Evolutionary conservation across 2,797 vertebrate genomes (phyloP).

Genomic region (Melanitta fusca): DNA sequence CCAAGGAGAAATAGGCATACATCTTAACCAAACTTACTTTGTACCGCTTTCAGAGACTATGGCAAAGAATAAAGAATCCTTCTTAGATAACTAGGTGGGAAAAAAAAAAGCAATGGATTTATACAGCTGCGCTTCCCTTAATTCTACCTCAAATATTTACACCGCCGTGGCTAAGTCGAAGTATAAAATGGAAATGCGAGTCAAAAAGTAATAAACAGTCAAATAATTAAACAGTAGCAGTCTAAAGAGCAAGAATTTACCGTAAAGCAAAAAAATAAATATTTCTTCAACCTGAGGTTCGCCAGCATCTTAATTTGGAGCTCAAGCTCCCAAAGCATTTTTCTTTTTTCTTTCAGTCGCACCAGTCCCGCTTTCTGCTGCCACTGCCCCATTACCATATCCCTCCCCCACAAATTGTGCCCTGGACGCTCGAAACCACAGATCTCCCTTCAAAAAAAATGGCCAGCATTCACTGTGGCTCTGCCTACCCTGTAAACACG

Average conservation of each 20-base stretch:
- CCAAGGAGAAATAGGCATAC: background rate
- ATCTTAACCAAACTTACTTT: background rate
- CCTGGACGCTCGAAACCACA: constrained; percentile 37
- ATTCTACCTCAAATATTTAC: constrained; percentile 73
- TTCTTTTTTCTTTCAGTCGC: background rate
- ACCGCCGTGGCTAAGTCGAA: background rate
- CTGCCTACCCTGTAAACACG: background rate
- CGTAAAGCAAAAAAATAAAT: constrained; percentile 66
- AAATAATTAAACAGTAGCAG: constrained; percentile 70
- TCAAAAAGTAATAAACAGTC: constrained; percentile 56
- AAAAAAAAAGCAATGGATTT: constrained; percentile 42
- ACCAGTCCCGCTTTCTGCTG: background rate
- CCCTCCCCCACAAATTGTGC: constrained; percentile 23
- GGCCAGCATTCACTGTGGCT: constrained; percentile 24
- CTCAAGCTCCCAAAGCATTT: constrained; percentile 9
- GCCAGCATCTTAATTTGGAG: constrained; percentile 57
- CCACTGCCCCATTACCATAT: background rate
- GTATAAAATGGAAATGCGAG: constrained; percentile 49
- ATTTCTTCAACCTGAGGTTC: constrained; percentile 59
- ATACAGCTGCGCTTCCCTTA: constrained; percentile 53
- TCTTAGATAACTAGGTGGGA: constrained; percentile 47
- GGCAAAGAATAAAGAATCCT: constrained; percentile 57
- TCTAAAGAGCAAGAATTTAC: constrained; percentile 55
- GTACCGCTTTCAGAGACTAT: background rate
- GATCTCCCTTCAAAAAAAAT: background rate